phyloP scores from a whole-genome alignment of 1,140 invertebrate genomes.

The Atta cephalotes region DNA sequence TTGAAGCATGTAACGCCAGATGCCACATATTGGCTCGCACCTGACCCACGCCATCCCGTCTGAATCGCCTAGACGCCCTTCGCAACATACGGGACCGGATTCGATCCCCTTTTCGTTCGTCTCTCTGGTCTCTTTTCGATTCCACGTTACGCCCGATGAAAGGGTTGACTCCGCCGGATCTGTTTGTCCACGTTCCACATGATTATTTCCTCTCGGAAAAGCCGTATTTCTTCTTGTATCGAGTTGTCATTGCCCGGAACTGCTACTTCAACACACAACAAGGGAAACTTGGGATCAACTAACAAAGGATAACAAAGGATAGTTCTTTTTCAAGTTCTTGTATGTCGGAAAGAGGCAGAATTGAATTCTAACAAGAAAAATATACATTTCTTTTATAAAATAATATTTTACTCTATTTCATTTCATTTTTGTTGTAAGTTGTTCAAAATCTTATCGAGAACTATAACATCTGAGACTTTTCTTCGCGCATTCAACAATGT shows the following conservation, averaged over 20 bases:
- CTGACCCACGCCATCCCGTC: constrained; percentile 70
- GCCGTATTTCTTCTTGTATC: constrained; percentile 27
- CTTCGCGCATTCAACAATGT: background rate
- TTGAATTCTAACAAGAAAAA: constrained; percentile 17
- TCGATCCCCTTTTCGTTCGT: constrained; percentile 24
- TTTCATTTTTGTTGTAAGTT: background rate
- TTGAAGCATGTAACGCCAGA: constrained; percentile 85
- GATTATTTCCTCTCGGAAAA: constrained; percentile 15
- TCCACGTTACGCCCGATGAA: constrained; percentile 23
- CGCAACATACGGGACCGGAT: constrained; percentile 41
- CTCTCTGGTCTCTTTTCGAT: background rate
- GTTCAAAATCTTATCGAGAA: background rate
- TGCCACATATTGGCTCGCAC: constrained; percentile 84
- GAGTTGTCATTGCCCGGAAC: constrained; percentile 24
- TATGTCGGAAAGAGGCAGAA: background rate
- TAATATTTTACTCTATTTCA: background rate
- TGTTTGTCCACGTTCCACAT: background rate
- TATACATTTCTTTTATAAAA: background rate
- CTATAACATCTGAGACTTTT: background rate
- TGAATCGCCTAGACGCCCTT: background rate
- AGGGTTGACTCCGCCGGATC: background rate
- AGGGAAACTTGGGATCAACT: background rate
- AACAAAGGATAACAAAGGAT: background rate
- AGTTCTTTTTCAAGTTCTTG: background rate
- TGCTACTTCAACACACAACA: background rate